Base-by-base conservation (phyloP, 1,140 invertebrate species). In the Listronotus oregonensis region DNA sequence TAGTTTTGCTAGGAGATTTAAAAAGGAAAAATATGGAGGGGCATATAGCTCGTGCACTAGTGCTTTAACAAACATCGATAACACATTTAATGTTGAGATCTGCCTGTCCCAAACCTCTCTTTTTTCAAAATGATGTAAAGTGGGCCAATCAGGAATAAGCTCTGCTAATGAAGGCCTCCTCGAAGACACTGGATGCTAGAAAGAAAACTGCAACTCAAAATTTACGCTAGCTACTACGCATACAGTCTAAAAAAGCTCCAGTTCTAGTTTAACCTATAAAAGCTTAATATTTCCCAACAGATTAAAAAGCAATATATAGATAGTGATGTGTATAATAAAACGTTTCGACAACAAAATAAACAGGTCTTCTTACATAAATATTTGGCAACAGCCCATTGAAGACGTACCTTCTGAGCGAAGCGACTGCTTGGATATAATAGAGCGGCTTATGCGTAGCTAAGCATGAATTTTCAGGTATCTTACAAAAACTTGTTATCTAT, bases 91-190 rank as follows among this genome's bases (percentile, higher is more conserved):
- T 54, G 49, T 39, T 46, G 64, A 66, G 50, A 61, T 59, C 64
- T 51, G 47, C 51, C 49, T 66, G 71, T 72, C 81, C 85, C 86
- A 85, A 89, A 90, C 88, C 88, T 90, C 87, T 82, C 84, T 84
- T 83, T 83, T 86, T 82, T 84, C 85, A 86, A 92, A 91, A 82
- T 89, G 90, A 84, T 96, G 92, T 74, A 97, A 88, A 75, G 88
- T 89, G 75, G 95, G 95, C 95, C 95, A 97, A 84, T 96, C 95
- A 74, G 94, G 94, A 81, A 97, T 97, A 84, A 96, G 83, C 83
- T 97, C 94, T 74, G 94, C 93, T 80, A 97, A 85, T 71, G 94
- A 96, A 76, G 88, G 89, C 84, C 94, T 87, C 85, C 93, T 88
- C 76, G 85, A 85, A 78, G 85, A 85, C 83, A 82, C 80, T 80